Percentiles rank a stretch among this genome's conserved stretches.
Conservation (phyloP, 2,797 vertebrate genomes). For the Neosilurus mollespiculum region DNA sequence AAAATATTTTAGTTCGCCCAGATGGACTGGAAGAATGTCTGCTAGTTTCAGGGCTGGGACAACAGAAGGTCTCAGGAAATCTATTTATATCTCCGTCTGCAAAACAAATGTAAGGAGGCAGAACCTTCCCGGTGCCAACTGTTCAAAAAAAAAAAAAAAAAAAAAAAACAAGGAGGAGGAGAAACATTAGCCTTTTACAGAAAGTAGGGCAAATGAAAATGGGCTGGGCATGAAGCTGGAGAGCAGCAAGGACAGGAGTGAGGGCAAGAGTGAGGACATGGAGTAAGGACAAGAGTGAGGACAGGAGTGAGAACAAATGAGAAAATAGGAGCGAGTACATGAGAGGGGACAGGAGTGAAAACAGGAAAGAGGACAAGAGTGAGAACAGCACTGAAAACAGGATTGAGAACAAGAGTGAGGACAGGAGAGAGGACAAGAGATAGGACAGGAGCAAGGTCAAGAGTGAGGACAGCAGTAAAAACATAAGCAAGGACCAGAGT, state of each 20-base stretch:
- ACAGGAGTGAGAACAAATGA: not conserved
- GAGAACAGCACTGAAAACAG: not conserved
- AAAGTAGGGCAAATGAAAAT: constrained; percentile 42
- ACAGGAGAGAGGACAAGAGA: too few relatives aligned
- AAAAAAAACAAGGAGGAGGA: not conserved
- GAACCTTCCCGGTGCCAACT: constrained; percentile 35
- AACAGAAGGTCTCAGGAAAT: constrained; percentile 36
- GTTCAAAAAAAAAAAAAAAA: constrained; percentile 17
- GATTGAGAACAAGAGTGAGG: not conserved
- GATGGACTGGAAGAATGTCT: constrained; percentile 34
- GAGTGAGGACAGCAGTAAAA: too few relatives aligned
- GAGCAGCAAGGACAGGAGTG: not conserved
- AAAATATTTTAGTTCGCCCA: not conserved
- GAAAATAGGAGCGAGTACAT: too few relatives aligned
- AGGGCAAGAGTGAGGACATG: not conserved
- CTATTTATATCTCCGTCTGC: constrained; percentile 45
- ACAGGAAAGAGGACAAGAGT: not conserved
- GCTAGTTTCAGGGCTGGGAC: constrained; percentile 24
- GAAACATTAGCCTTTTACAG: constrained; percentile 38
- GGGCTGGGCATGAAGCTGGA: constrained; percentile 20
- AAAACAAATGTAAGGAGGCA: constrained; percentile 43
- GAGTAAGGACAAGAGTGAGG: not conserved
- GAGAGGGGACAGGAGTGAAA: not conserved
- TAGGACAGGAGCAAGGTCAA: too few relatives aligned
- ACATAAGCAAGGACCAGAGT: too few relatives aligned